Conservation (phyloP, 2,113 vertebrate genomes). For the Antechinus stuartii region DNA sequence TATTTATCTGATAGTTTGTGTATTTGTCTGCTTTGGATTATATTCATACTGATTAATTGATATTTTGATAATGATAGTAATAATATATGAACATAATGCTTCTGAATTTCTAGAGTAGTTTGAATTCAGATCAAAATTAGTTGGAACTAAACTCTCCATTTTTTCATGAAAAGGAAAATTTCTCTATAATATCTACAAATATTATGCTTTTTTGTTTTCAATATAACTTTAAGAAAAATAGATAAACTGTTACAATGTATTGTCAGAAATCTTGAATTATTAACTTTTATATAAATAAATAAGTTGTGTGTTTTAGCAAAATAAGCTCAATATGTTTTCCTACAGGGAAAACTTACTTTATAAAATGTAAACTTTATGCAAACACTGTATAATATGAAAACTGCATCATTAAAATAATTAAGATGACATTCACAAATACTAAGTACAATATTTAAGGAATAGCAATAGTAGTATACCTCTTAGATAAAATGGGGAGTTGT, state of each 20-base stretch:
- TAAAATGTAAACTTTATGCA: slow-evolving; percentile 45
- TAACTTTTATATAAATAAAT: neutral
- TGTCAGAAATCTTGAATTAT: neutral
- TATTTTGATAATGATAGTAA: neutral
- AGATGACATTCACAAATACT: slow-evolving; percentile 19
- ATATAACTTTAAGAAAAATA: neutral
- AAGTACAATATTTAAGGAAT: neutral
- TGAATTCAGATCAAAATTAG: neutral
- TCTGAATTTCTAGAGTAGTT: neutral
- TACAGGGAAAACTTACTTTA: neutral
- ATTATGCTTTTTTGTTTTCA: neutral
- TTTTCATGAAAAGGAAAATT: neutral
- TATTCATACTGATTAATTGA: neutral
- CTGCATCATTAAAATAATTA: neutral
- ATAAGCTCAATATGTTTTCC: neutral
- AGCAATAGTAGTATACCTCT: neutral
- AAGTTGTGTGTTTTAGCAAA: neutral
- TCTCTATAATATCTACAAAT: neutral
- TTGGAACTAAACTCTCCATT: neutral
- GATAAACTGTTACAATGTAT: neutral
- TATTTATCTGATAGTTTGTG: neutral
- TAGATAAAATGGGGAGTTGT: slow-evolving; percentile 17
- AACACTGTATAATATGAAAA: slow-evolving; percentile 28
- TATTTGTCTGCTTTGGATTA: neutral
- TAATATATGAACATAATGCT: neutral